Evolutionary conservation across 2,113 vertebrate species (phyloP).

Genomic region (Pseudorasbora parva): DNA sequence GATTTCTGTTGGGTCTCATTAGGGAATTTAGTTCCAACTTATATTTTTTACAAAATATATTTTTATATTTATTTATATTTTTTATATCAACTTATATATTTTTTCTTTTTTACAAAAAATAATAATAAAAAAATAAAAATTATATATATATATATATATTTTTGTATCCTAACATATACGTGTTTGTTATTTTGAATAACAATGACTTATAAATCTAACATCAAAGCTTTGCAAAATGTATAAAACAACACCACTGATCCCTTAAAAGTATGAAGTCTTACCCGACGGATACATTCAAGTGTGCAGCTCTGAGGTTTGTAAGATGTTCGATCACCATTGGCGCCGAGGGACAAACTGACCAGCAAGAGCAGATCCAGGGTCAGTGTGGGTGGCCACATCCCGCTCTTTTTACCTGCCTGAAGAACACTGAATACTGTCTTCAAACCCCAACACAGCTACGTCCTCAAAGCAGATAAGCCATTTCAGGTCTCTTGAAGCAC

Average conservation of each 20-base stretch:
- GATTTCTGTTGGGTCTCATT: too few relatives aligned
- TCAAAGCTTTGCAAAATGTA: not conserved
- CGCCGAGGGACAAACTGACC: not conserved
- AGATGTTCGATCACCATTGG: conserved; percentile 12
- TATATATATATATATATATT: too few relatives aligned
- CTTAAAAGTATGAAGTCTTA: conserved; percentile 43
- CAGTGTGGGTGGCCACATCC: conserved; percentile 63
- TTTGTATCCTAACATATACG: too few relatives aligned
- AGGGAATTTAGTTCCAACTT: too few relatives aligned
- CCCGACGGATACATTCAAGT: conserved; percentile 71
- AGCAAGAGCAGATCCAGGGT: conserved; percentile 49
- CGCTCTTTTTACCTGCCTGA: conserved; percentile 9
- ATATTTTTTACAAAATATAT: too few relatives aligned
- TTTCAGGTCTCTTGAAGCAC: not conserved
- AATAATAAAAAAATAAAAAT: too few relatives aligned
- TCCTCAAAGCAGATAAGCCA: not conserved
- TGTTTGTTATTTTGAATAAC: not conserved
- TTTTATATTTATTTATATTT: too few relatives aligned
- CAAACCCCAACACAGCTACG: not conserved
- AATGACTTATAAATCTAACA: not conserved
- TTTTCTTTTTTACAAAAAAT: too few relatives aligned
- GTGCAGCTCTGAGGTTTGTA: conserved; percentile 69
- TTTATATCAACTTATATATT: too few relatives aligned
- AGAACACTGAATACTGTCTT: not conserved
- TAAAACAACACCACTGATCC: not conserved